A percentile compares a stretch with the other conserved stretches of the same genome.
phyloP scores from a whole-genome alignment of 1,140 invertebrate species.

The Drosophila lini region DNA sequence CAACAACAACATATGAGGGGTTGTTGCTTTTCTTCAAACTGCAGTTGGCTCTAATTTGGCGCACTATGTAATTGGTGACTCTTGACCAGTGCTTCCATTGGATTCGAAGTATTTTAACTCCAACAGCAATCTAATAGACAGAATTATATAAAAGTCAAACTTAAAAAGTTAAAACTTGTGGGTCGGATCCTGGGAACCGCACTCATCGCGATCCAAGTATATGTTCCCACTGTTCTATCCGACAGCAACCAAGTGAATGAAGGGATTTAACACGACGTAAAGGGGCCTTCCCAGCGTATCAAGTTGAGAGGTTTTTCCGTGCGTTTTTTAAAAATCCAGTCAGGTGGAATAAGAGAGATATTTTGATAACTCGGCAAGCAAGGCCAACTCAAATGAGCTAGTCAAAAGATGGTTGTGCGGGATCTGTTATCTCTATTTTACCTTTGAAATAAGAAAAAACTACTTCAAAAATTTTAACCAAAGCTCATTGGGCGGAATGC shows the following conservation, averaged over 20 bases:
- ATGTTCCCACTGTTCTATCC: neutral
- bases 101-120: slow-evolving; percentile 1
- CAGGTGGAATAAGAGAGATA: neutral
- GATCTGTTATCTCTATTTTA: too few relatives aligned
- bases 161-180: neutral
- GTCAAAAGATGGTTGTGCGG: neutral
- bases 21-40: neutral
- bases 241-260: too few relatives aligned
- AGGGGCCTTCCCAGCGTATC: neutral
- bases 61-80: slow-evolving; percentile 26
- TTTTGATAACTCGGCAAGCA: neutral
- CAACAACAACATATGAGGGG: neutral
- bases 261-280: neutral
- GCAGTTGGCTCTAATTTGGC: slow-evolving; percentile 53
- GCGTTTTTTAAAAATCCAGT: neutral
- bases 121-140: too few relatives aligned
- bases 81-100: neutral
- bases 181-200: neutral
- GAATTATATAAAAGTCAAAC: slow-evolving; percentile 11
- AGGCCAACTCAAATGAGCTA: neutral
- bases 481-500: neutral
- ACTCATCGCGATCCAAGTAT: too few relatives aligned
- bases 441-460: neutral
- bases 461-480: too few relatives aligned
- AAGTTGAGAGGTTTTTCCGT: neutral